Evolutionary conservation across 64 coral and sea anemone genomes (phyloP).

Genomic region (Orbicella faveolata): DNA sequence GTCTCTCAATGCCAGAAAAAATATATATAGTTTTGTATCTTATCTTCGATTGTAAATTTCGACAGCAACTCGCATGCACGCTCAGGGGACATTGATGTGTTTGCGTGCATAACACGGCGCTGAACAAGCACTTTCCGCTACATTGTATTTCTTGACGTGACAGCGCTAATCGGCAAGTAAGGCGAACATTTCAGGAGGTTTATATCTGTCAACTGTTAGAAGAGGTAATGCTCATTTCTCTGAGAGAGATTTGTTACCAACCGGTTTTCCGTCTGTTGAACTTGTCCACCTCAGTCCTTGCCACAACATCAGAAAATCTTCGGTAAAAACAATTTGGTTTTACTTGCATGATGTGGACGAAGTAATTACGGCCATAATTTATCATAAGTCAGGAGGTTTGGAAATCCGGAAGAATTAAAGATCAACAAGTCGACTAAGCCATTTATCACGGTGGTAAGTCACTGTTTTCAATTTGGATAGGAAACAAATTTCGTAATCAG

Average conservation of each 20-base stretch:
- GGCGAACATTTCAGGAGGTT: too few species aligned
- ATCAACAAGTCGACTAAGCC: constrained; percentile 32
- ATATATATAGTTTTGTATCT: too few species aligned
- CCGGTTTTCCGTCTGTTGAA: neutral
- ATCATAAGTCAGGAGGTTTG: neutral
- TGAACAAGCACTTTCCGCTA: too few species aligned
- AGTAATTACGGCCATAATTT: neutral
- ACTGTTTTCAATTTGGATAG: constrained; percentile 26
- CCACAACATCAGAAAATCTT: neutral
- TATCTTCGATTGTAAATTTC: too few species aligned
- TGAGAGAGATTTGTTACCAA: neutral
- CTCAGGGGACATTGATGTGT: too few species aligned
- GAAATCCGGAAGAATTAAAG: constrained; percentile 26
- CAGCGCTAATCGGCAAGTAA: too few species aligned
- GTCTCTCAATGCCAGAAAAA: too few species aligned
- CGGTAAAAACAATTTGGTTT: neutral
- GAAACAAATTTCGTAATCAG: constrained; percentile 9
- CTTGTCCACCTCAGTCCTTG: neutral
- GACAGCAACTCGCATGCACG: too few species aligned
- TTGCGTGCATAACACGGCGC: too few species aligned
- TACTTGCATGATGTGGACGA: constrained; percentile 16
- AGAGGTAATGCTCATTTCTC: too few species aligned
- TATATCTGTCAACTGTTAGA: too few species aligned
- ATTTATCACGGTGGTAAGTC: constrained; percentile 25
- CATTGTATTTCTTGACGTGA: too few species aligned